Percentiles rank a stretch among this genome's conserved stretches.
phyloP scores from a whole-genome alignment of 2,888 invertebrate genomes.

The Lamproptera curius region DNA sequence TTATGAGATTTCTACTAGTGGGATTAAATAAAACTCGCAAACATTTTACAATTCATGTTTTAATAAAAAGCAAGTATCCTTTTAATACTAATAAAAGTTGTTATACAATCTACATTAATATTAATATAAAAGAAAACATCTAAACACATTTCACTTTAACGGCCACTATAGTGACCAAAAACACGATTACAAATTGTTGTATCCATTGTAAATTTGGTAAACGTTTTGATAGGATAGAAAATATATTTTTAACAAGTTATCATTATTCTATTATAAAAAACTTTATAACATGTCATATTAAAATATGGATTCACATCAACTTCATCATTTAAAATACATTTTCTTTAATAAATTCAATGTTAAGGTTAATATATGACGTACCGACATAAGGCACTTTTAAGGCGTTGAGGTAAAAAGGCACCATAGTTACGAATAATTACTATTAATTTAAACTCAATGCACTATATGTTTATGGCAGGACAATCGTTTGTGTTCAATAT shows the following conservation, averaged over 20 bases:
- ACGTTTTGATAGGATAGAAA: not conserved
- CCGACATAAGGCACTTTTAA: constrained; percentile 7
- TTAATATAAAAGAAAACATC: not conserved
- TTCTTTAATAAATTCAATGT: not conserved
- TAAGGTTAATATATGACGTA: not conserved
- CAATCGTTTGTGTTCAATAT: not conserved
- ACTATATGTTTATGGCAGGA: not conserved
- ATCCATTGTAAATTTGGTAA: not conserved
- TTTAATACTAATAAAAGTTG: not conserved
- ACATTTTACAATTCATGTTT: not conserved
- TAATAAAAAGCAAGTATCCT: constrained; percentile 23
- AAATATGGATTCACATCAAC: too few species aligned
- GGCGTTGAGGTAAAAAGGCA: not conserved
- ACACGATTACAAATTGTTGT: not conserved
- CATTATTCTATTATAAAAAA: too few species aligned
- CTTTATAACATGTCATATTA: too few species aligned
- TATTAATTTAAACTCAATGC: too few species aligned
- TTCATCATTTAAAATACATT: not conserved
- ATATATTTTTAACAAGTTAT: not conserved
- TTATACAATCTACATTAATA: not conserved
- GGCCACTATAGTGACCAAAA: not conserved
- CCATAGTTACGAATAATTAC: not conserved
- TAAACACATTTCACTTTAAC: not conserved
- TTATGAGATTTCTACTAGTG: too few species aligned
- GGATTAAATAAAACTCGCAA: not conserved